Evolutionary conservation across 2,113 vertebrate genomes (phyloP).

Genomic region (Varanus salvator): DNA sequence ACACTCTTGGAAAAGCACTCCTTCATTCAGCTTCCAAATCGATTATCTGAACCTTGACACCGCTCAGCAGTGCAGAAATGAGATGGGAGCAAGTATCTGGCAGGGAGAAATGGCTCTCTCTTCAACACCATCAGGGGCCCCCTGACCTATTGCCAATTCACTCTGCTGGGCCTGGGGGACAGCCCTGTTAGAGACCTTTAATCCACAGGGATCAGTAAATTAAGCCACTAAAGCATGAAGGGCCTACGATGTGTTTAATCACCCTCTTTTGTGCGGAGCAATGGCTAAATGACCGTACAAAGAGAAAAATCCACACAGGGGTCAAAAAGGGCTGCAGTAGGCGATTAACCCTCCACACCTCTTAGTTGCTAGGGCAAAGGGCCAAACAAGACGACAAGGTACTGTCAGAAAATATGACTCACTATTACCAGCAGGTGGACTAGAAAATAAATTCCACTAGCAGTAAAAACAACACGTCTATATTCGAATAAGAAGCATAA

Average conservation of each 20-base stretch:
- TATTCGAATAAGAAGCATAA: neutral
- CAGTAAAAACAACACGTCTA: neutral
- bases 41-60: conserved; percentile 67
- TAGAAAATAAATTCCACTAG: neutral
- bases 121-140: conserved; percentile 34
- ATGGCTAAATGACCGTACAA: conserved; percentile 78
- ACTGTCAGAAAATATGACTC: neutral
- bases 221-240: conserved; percentile 81
- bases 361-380: conserved; percentile 59
- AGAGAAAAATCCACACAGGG: conserved; percentile 80
- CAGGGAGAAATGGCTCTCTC: conserved; percentile 36
- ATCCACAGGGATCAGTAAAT: conserved; percentile 78
- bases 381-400: conserved; percentile 40
- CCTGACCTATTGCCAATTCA: conserved; percentile 32
- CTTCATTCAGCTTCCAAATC: conserved; percentile 53
- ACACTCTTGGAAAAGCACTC: neutral
- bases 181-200: conserved; percentile 73
- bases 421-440: conserved; percentile 54
- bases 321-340: conserved; percentile 79
- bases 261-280: conserved; percentile 76
- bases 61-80: conserved; percentile 20
- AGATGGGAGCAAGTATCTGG: neutral
- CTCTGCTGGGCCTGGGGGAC: conserved; percentile 53
- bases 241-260: conserved; percentile 78
- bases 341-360: conserved; percentile 81